Evolutionary conservation across 2,113 vertebrate genomes (phyloP), one percentile per base, ranked within the genome.

Genomic region (Lepus europaeus): DNA sequence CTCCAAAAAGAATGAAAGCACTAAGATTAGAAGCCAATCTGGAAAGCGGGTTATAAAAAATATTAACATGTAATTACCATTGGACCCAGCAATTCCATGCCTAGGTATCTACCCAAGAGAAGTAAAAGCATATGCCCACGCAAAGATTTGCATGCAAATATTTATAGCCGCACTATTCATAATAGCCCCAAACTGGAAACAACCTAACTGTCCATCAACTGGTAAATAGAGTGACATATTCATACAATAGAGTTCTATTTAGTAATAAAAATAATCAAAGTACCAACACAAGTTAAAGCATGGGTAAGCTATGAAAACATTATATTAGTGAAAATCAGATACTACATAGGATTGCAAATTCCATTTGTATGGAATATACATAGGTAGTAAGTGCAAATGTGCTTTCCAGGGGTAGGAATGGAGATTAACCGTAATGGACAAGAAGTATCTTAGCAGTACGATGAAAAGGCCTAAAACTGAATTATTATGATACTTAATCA

Each of bases 1-100:
- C 31, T 82, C 63, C 73, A 27, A 85, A 66, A 73, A 89, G 73
- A 74, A 88, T 64, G 53, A 77, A 92, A 77, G 25, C 25, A 13
- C 33, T 92, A 66, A 94, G 56, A 90, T 78, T n/a, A 87, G 20
- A 92, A 96, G 16, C 11, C 78, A 74, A 63, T 94, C 77, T 87
- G 88, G 14, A 53, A 93, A 95, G 70, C 23, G 39, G 1, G 39
- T 84, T 72, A 53, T 91, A 23, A 88, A 93, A 73, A 61, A 22
- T 49, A 63, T 59, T 85, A 94, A 66, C 68, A 68, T 63, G 25
- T 63, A 84, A 94, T 94, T 96, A 59, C 19, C 8, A 13, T 12
- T 85, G 12, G 86, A 79, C 17, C 25, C 31, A 69, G 17, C 6
- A 64, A 88, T 90, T 92, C 82, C 29, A 69, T 29, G 88, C 20